Base-by-base conservation (phyloP, 2,113 vertebrate species). In the Taurulus bubalis region DNA sequence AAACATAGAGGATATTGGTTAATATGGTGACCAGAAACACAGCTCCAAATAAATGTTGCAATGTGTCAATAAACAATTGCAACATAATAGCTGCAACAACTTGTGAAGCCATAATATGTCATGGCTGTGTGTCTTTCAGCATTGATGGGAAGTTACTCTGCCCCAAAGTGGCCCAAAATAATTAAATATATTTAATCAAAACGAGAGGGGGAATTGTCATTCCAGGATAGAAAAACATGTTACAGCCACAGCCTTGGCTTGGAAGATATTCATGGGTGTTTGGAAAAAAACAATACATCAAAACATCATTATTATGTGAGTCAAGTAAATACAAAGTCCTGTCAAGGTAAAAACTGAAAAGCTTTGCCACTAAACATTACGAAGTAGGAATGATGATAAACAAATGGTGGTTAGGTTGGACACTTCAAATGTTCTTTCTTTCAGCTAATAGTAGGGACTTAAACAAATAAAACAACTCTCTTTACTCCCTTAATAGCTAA, bases 191-290 rank as follows among this genome's bases (percentile, higher is more conserved):
- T 28, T 55, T 65, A 62, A 55, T 42, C 14, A 10, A 56, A 34
- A 26, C 47, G 14, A 47, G 15, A 18, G 12, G 12, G 12, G 8
- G 28, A 18, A 40, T 1, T 71, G 12, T 30, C 1, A 36, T 28
- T 71, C 6, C 2, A 4, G 14, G 5, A 56, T 22, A 11, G 7
- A 36, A 47, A 45, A 45, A 36, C 22, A 2, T 1, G 59, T 38
- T 26, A 16, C 16, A 65, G 36, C 3, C 34, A 51, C 26, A 60
- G 22, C 11, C 8, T 40, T 45, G 63, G 22, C 8, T 40, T 45
- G 63, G 22, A 59, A 51, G 36, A 40, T 59, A 71, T 49, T 70
- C n/a, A n/a, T 15, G 18, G 49, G 63, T 38, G 20, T 69, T 55
- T 69, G 63, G 71, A 53, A 42, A 66, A n/a, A 3, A 68, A 42